A percentile compares a stretch with the other conserved stretches of the same genome.
phyloP scores from a whole-genome alignment of 2,113 vertebrate species.

The Hippocampus guttulatus region DNA sequence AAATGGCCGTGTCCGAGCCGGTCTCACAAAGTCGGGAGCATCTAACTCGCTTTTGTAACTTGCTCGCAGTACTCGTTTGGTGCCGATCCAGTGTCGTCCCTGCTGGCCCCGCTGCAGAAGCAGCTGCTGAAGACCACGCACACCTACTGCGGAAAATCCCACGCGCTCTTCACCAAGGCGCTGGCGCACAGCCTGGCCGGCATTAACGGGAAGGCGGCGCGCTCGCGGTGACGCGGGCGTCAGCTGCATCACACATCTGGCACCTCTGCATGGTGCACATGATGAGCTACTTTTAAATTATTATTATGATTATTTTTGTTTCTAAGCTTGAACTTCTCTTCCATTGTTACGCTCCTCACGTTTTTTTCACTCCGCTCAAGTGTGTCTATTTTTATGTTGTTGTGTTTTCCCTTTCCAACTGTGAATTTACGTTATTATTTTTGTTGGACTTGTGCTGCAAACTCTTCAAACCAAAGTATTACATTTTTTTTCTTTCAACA shows the following conservation, averaged over 20 bases:
- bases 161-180: conserved; percentile 82
- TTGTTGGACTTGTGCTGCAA: conserved; percentile 11
- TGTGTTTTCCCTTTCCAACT: not conserved
- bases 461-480: conserved; percentile 49
- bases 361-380: not conserved
- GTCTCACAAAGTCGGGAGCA: not conserved
- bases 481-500: conserved; percentile 14
- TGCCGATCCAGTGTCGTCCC: conserved; percentile 69
- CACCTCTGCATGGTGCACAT: not conserved
- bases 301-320: not conserved
- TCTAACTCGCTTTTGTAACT: too few species aligned
- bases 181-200: conserved; percentile 72
- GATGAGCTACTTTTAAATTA: not conserved
- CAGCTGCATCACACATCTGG: not conserved
- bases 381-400: not conserved
- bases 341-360: not conserved
- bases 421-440: not conserved
- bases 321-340: conserved; percentile 6
- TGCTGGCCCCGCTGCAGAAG: conserved; percentile 79
- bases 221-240: not conserved
- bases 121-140: conserved; percentile 78
- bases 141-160: conserved; percentile 85
- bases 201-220: conserved; percentile 23
- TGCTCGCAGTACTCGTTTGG: conserved; percentile 79
- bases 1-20: too few species aligned